phyloP scores from a whole-genome alignment of 1,140 invertebrate species.

The Venustaconcha ellipsiformis region DNA sequence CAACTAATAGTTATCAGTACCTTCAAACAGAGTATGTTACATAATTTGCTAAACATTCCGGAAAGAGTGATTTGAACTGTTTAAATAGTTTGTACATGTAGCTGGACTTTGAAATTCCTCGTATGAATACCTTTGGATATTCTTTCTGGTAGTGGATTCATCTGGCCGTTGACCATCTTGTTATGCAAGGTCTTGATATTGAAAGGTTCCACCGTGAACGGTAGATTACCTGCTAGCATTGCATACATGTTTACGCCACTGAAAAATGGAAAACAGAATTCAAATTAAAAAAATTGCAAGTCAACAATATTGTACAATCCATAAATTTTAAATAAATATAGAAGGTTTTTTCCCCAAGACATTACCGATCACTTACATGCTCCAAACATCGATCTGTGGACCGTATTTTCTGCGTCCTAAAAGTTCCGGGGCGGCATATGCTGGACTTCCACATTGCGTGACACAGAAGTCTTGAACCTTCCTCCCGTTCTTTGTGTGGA shows the following conservation, averaged over 20 bases:
- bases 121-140: slow-evolving; percentile 48
- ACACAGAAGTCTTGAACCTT: slow-evolving; percentile 51
- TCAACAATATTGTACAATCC: too few relatives aligned
- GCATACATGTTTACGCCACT: slow-evolving; percentile 69
- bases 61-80: too few relatives aligned
- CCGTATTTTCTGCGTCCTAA: slow-evolving; percentile 64
- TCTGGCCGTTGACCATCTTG: slow-evolving; percentile 66
- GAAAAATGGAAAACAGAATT: slow-evolving; percentile 15
- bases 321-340: background rate
- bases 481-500: slow-evolving; percentile 43
- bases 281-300: background rate
- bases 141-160: slow-evolving; percentile 63
- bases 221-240: slow-evolving; percentile 67
- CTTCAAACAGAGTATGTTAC: too few relatives aligned
- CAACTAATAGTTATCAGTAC: too few relatives aligned
- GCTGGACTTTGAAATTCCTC: background rate
- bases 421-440: slow-evolving; percentile 68
- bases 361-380: slow-evolving; percentile 62
- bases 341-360: background rate
- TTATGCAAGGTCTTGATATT: slow-evolving; percentile 65
- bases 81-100: too few relatives aligned
- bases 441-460: slow-evolving; percentile 68
- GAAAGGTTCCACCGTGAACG: slow-evolving; percentile 68
- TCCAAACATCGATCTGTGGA: slow-evolving; percentile 66
- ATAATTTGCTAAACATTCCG: too few relatives aligned